A percentile compares a stretch with the other conserved stretches of the same genome.
These are phyloP conservation scores for Parasteatoda lunata DNA, from an alignment of 2,888 invertebrate species.

Conservation along the genomic window DNA sequence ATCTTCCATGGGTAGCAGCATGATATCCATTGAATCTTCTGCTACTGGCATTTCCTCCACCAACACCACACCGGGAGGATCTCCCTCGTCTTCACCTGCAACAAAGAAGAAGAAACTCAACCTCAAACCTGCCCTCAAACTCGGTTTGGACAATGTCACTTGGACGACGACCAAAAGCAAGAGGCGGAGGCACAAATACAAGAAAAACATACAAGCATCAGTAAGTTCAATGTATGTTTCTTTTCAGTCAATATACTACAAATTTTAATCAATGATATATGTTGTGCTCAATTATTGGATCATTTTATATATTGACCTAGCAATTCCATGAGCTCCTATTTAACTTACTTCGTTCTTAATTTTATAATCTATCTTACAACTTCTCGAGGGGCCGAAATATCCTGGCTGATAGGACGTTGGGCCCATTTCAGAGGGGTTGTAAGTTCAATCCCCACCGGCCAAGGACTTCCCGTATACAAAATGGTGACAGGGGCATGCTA, in stretches of 20 bases:
- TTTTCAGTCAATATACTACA: not conserved
- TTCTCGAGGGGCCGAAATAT: not conserved
- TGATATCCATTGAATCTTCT: slow-evolving; percentile 45
- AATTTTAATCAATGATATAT: not conserved
- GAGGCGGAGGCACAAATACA: slow-evolving; percentile 51
- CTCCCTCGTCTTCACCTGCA: slow-evolving; percentile 37
- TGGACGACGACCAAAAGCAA: slow-evolving; percentile 56
- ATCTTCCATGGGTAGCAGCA: slow-evolving; percentile 48
- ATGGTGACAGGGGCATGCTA: too few species aligned
- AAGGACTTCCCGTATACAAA: too few species aligned
- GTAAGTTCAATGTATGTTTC: slow-evolving; percentile 26
- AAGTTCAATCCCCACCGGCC: too few species aligned
- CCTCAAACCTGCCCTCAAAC: slow-evolving; percentile 60
- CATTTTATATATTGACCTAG: not conserved
- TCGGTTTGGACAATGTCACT: slow-evolving; percentile 57
- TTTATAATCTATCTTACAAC: not conserved
- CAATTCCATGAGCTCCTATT: not conserved
- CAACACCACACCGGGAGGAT: slow-evolving; percentile 55
- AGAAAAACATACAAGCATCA: slow-evolving; percentile 64
- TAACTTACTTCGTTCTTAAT: not conserved
- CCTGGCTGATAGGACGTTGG: too few species aligned
- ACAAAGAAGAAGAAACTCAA: slow-evolving; percentile 46
- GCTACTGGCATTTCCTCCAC: slow-evolving; percentile 45
- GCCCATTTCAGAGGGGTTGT: too few species aligned
- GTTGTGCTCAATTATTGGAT: not conserved